Percentiles rank a stretch among this genome's conserved stretches.
Evolutionary conservation across 2,888 invertebrate species (phyloP).

Genomic region (Nowickia ferox): DNA sequence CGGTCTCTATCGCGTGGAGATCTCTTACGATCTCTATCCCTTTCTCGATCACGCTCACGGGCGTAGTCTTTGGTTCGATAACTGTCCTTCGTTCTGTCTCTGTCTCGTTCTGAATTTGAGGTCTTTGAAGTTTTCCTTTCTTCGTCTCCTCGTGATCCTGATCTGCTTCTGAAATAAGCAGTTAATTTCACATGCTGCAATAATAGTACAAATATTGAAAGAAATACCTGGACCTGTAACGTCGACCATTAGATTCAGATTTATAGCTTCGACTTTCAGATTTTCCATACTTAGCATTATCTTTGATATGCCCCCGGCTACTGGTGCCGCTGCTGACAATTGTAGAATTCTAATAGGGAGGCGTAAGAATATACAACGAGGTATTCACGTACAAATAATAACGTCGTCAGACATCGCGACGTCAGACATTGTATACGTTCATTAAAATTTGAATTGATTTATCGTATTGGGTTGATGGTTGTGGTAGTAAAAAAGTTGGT

Average conservation of each 20-base stretch:
- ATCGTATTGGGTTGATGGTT: constrained; percentile 61
- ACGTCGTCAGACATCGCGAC: constrained; percentile 66
- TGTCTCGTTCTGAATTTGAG: constrained; percentile 78
- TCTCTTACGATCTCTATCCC: constrained; percentile 79
- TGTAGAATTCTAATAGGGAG: constrained; percentile 62
- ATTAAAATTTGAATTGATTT: constrained; percentile 59
- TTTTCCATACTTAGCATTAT: constrained; percentile 53
- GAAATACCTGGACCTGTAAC: constrained; percentile 75
- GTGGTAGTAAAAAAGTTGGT: constrained; percentile 73
- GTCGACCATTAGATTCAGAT: constrained; percentile 71
- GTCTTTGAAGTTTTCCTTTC: constrained; percentile 74
- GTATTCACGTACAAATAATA: constrained; percentile 62
- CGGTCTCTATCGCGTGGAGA: constrained; percentile 74
- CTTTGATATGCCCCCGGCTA: constrained; percentile 48
- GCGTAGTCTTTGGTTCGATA: constrained; percentile 74
- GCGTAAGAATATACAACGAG: constrained; percentile 63
- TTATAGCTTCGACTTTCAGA: constrained; percentile 50
- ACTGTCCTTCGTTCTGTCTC: constrained; percentile 79
- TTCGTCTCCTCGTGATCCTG: constrained; percentile 76
- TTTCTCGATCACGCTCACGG: constrained; percentile 80
- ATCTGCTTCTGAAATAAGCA: constrained; percentile 82
- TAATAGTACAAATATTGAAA: neutral
- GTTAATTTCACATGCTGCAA: constrained; percentile 67
- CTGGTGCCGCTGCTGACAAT: constrained; percentile 55
- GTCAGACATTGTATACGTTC: constrained; percentile 64